Percentiles rank a stretch among this genome's conserved stretches.
Conservation (phyloP, 2,113 vertebrate genomes). For the Salvelinus alpinus region DNA sequence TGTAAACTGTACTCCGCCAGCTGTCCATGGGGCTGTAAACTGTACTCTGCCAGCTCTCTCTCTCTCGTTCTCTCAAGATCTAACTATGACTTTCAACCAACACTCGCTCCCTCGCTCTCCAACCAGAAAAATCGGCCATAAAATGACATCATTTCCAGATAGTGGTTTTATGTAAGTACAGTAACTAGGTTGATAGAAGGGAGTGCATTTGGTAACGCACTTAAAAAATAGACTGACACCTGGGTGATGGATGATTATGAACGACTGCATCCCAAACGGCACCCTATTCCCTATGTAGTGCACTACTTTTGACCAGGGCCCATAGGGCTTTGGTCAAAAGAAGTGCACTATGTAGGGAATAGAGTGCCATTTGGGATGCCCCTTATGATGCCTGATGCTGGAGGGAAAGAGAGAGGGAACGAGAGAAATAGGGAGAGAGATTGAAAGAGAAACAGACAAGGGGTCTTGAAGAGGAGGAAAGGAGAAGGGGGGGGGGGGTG, state of each 20-base stretch:
- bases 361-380: no score
- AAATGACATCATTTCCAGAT: background rate
- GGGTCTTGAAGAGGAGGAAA: background rate
- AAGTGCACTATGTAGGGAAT: no score
- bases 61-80: background rate
- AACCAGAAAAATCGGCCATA: background rate
- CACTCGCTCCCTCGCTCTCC: conserved; percentile 1
- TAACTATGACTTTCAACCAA: background rate
- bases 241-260: background rate
- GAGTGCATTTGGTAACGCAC: background rate
- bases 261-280: no score
- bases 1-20: no score
- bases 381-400: no score
- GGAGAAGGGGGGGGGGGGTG: no score
- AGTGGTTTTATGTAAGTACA: conserved; percentile 11
- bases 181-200: background rate
- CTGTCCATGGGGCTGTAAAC: background rate
- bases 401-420: no score
- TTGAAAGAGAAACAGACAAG: background rate
- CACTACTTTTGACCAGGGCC: no score
- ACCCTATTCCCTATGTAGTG: no score
- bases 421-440: background rate
- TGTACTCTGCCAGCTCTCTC: no score
- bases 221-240: background rate
- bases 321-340: no score